Evolutionary conservation across 2,797 vertebrate species (phyloP).

Genomic region (Gambelia wislizenii): DNA sequence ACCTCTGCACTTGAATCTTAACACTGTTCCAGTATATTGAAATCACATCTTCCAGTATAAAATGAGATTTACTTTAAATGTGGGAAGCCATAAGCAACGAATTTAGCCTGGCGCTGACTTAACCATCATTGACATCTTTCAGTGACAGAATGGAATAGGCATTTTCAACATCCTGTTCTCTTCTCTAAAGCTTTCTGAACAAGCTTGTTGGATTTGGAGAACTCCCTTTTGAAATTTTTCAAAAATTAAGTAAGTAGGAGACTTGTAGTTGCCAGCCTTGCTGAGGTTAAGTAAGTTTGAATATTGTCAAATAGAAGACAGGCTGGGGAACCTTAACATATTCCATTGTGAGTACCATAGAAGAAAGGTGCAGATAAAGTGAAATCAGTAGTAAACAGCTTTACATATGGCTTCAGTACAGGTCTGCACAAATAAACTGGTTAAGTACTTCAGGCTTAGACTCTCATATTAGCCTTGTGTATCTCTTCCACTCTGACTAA

Average conservation of each 20-base stretch:
- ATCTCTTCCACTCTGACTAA: not conserved
- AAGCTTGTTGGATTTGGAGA: not conserved
- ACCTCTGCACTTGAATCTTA: not conserved
- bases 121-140: not conserved
- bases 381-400: too few relatives aligned
- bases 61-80: not conserved
- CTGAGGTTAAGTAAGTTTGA: not conserved
- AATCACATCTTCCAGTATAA: not conserved
- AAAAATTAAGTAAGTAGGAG: too few relatives aligned
- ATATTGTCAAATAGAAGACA: not conserved
- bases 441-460: not conserved
- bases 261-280: not conserved
- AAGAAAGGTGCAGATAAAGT: constrained; percentile 1
- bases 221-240: not conserved
- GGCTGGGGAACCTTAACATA: not conserved
- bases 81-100: not conserved
- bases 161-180: not conserved
- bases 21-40: not conserved
- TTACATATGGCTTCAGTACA: not conserved
- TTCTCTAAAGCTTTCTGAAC: not conserved
- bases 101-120: not conserved
- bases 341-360: not conserved
- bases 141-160: not conserved
- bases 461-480: not conserved
- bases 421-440: not conserved